These are phyloP conservation scores for Thalassarche chlororhynchos DNA, from an alignment of 2,113 vertebrate species.

Conservation along the genomic window DNA sequence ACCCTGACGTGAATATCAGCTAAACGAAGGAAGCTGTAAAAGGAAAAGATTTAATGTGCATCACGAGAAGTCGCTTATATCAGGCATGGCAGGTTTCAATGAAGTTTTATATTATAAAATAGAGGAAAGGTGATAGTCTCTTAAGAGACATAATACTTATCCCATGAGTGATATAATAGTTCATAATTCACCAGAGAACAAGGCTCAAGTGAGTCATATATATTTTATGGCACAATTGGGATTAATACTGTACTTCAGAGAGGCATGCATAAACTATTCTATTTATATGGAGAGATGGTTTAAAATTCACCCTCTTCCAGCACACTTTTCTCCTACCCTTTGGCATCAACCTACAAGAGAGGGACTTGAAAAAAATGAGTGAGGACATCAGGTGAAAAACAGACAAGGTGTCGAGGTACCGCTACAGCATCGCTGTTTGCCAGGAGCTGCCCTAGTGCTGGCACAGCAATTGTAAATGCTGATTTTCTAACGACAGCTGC, in stretches of 20 bases:
- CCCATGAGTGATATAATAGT: conserved; percentile 61
- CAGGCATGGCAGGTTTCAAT: conserved; percentile 5
- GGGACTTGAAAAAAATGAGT: not conserved
- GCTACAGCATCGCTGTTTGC: accelerated
- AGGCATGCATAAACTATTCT: conserved; percentile 23
- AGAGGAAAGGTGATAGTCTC: conserved; percentile 57
- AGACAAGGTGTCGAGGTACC: not conserved
- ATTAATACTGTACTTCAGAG: conserved; percentile 64
- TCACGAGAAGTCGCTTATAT: conserved; percentile 24
- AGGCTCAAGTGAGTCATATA: conserved; percentile 66
- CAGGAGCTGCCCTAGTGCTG: not conserved
- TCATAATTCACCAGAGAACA: conserved; percentile 73
- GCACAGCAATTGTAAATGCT: not conserved
- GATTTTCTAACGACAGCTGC: not conserved
- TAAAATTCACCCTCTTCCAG: conserved; percentile 19
- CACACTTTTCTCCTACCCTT: not conserved
- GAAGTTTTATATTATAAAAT: conserved; percentile 47
- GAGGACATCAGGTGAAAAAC: not conserved
- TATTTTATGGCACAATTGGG: conserved; percentile 72
- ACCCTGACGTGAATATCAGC: conserved; percentile 40
- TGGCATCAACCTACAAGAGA: not conserved
- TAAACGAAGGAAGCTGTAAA: conserved; percentile 30
- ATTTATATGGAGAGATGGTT: conserved; percentile 24
- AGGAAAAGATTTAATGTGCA: conserved; percentile 38
- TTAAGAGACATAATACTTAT: conserved; percentile 57